phyloP scores from a whole-genome alignment of 2,113 vertebrate species.

The Zingel zingel region DNA sequence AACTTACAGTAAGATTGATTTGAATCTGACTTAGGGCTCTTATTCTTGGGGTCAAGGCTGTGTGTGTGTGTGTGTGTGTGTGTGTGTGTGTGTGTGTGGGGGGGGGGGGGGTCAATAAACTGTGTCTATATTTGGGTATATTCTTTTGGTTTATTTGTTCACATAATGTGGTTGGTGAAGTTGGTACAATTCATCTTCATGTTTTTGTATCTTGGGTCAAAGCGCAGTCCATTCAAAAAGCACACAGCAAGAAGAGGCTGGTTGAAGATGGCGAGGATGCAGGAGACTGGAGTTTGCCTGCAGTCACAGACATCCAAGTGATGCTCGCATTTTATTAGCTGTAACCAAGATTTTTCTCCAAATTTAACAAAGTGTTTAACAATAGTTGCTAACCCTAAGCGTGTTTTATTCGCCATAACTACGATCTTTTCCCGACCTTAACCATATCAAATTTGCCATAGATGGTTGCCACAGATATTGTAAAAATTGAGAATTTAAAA shows the following conservation, averaged over 20 bases:
- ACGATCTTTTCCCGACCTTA: background rate
- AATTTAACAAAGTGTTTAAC: background rate
- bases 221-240: background rate
- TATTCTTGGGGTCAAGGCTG: conserved; percentile 46
- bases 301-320: background rate
- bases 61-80: background rate
- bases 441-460: too few species aligned
- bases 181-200: background rate
- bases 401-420: background rate
- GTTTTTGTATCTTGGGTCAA: background rate
- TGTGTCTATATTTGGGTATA: background rate
- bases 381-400: background rate
- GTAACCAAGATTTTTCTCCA: background rate
- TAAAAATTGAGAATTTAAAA: background rate
- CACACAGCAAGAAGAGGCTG: background rate
- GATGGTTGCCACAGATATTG: background rate
- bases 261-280: background rate
- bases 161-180: background rate
- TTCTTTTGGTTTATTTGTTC: background rate
- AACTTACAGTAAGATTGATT: conserved; percentile 42
- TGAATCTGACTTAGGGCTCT: conserved; percentile 39
- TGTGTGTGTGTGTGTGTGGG: conserved; percentile 23
- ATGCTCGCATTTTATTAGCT: background rate
- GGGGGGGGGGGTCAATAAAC: conserved; percentile 5
- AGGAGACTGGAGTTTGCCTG: background rate